A percentile compares a stretch with the other conserved stretches of the same genome.
Conservation (phyloP, 2,888 invertebrate species). For the Philaethria dido region DNA sequence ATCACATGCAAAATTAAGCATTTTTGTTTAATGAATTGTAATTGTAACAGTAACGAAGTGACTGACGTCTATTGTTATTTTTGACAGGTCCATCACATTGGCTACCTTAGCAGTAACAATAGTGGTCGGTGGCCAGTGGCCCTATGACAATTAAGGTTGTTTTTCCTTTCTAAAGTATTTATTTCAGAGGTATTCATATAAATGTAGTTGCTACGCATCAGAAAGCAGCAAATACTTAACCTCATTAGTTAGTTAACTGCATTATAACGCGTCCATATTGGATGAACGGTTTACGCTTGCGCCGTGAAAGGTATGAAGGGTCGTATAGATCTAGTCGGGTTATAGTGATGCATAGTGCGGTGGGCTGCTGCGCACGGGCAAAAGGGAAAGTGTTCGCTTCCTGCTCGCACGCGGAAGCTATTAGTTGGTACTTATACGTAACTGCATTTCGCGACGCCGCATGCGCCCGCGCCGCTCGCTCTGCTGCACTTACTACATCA, state of each 20-base stretch:
- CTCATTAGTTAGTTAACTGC: constrained; percentile 77
- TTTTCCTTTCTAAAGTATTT: constrained; percentile 34
- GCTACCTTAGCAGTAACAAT: constrained; percentile 46
- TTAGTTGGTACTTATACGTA: constrained; percentile 68
- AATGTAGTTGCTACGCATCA: constrained; percentile 74
- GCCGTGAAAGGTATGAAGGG: constrained; percentile 40
- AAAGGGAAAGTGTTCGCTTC: constrained; percentile 82
- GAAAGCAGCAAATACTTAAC: constrained; percentile 72
- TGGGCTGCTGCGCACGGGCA: constrained; percentile 80
- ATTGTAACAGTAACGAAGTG: constrained; percentile 47
- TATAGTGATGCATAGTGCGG: constrained; percentile 70
- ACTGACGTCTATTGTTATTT: constrained; percentile 54
- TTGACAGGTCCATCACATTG: constrained; percentile 51
- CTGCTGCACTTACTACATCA: constrained; percentile 41
- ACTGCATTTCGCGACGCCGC: constrained; percentile 64
- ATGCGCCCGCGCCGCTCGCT: constrained; percentile 40
- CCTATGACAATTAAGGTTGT: constrained; percentile 28
- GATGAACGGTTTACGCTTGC: constrained; percentile 43
- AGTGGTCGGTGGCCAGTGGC: neutral
- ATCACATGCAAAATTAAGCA: constrained; percentile 54
- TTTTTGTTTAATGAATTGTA: constrained; percentile 53
- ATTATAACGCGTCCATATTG: constrained; percentile 63
- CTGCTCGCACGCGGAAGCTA: constrained; percentile 80
- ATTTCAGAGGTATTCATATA: constrained; percentile 52
- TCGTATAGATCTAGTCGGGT: constrained; percentile 56